phyloP scores from a whole-genome alignment of 2,113 vertebrate genomes.

The Thermophis baileyi region DNA sequence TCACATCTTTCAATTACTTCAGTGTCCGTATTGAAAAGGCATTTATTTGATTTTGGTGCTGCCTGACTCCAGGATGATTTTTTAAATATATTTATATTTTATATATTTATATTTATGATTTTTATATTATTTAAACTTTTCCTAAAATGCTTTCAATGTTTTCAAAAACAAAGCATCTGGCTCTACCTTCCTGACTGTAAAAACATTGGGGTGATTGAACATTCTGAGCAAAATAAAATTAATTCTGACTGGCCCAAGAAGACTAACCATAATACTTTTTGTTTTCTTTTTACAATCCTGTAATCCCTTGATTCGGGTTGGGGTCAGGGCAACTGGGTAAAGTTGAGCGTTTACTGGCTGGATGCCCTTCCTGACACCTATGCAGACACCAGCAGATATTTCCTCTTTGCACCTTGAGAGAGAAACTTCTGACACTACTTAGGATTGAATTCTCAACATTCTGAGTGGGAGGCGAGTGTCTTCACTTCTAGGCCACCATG shows the following conservation, averaged over 20 bases:
- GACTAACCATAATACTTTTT: neutral
- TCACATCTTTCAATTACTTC: neutral
- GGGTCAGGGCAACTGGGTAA: neutral
- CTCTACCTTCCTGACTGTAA: neutral
- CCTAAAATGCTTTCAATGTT: neutral
- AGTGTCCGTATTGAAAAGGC: neutral
- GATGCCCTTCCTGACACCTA: neutral
- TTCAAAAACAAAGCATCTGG: neutral
- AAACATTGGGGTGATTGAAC: neutral
- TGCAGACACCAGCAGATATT: neutral
- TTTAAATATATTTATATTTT: no score
- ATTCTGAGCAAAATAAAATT: neutral
- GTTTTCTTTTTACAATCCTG: neutral
- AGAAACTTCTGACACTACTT: neutral
- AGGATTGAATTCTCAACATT: neutral
- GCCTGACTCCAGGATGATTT: neutral
- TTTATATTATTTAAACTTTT: neutral
- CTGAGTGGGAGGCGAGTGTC: neutral
- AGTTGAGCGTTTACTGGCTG: neutral
- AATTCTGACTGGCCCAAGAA: neutral
- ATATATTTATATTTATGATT: neutral
- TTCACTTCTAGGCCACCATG: neutral
- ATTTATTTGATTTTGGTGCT: neutral
- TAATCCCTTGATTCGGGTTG: neutral
- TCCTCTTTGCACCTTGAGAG: neutral